Evolutionary conservation across 2,113 vertebrate genomes (phyloP).

Genomic region (Epinephelus lanceolatus): DNA sequence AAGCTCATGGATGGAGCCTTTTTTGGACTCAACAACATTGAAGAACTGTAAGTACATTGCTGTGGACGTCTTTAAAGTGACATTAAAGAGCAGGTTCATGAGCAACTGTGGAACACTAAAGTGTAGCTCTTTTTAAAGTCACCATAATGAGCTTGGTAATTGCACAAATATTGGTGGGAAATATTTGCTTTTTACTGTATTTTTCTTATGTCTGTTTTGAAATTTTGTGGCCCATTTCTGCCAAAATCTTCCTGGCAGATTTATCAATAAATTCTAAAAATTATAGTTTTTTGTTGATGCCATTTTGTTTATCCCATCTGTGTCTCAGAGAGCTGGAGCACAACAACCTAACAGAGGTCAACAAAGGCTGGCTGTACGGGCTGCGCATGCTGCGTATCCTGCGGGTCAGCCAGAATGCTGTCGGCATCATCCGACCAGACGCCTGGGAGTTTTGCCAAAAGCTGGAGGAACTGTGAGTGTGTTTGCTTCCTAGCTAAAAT

Average conservation of each 20-base stretch:
- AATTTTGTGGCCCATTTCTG: no score
- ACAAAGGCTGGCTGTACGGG: constrained; percentile 98
- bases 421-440: constrained; percentile 92
- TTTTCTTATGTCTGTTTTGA: not conserved
- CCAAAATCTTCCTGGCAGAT: not conserved
- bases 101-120: not conserved
- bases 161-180: not conserved
- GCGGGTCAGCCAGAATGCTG: constrained; percentile 91
- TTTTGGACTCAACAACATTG: constrained; percentile 96
- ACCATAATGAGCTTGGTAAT: not conserved
- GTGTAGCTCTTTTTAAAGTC: not conserved
- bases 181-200: not conserved
- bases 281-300: constrained; percentile 4
- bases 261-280: not conserved
- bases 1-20: constrained; percentile 98
- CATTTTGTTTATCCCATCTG: constrained; percentile 6
- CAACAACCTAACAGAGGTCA: constrained; percentile 97
- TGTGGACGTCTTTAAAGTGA: constrained; percentile 4
- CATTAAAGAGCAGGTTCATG: not conserved
- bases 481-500: constrained; percentile 36
- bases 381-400: constrained; percentile 92
- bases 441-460: constrained; percentile 99
- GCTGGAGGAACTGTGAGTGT: constrained; percentile 95
- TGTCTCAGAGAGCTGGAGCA: constrained; percentile 93
- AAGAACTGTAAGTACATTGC: constrained; percentile 83